A percentile compares a stretch with the other conserved stretches of the same genome.
These are phyloP conservation scores for Ceratosolen fusciceps DNA, from an alignment of 1,140 invertebrate species.

Conservation along the genomic window DNA sequence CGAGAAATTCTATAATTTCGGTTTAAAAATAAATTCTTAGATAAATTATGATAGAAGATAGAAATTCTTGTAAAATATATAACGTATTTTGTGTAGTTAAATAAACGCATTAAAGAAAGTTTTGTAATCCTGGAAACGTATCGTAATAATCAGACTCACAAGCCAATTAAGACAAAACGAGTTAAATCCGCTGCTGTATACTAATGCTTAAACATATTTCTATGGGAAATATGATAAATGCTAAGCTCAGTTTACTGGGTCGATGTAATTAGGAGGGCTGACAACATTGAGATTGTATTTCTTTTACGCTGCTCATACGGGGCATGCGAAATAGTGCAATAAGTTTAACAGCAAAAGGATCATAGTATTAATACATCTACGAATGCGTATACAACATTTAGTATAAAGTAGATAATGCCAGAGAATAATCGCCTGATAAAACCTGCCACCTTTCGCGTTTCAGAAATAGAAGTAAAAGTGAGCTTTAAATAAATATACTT, in stretches of 20 bases:
- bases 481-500: no score
- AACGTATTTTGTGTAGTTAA: no score
- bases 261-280: slow-evolving; percentile 7
- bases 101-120: no score
- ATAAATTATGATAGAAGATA: no score
- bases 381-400: slow-evolving; percentile 19
- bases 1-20: no score
- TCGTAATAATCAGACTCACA: not conserved
- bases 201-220: not conserved
- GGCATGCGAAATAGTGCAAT: not conserved
- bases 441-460: no score
- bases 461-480: no score
- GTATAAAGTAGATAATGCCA: not conserved
- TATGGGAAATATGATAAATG: not conserved
- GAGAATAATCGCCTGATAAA: slow-evolving; percentile 14
- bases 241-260: slow-evolving; percentile 11
- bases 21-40: no score
- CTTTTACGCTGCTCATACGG: not conserved
- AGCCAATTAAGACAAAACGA: not conserved
- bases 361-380: slow-evolving; percentile 17
- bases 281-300: slow-evolving; percentile 37
- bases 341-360: not conserved
- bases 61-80: no score
- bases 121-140: not conserved
- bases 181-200: not conserved